Conservation (phyloP, 2,113 vertebrate genomes). For the Mustela nigripes region DNA sequence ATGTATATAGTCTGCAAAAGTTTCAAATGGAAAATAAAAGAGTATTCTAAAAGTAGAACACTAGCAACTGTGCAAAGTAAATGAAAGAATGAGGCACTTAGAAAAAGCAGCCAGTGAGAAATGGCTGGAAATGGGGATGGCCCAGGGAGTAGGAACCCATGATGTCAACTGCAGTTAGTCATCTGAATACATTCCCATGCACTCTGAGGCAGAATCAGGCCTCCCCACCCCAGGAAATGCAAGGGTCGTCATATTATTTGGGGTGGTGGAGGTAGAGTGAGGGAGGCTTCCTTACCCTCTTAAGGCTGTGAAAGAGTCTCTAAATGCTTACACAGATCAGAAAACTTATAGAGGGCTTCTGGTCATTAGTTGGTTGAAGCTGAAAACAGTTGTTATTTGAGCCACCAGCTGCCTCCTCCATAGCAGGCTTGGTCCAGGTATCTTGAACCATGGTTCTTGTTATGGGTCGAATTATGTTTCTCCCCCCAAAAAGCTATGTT, state of each 20-base stretch:
- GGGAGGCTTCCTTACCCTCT: neutral
- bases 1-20: neutral
- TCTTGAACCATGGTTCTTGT: neutral
- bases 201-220: neutral
- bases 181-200: accelerated
- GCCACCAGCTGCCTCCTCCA: neutral
- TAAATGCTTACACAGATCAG: neutral
- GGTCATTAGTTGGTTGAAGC: neutral
- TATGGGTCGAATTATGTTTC: neutral
- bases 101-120: neutral
- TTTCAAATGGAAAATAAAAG: neutral
- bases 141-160: neutral
- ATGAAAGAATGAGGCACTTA: neutral
- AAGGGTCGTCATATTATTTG: neutral
- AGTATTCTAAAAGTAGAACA: neutral
- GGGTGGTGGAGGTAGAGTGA: too few species aligned
- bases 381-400: neutral
- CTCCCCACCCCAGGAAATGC: accelerated
- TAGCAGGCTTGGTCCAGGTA: neutral
- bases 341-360: neutral
- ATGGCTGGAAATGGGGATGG: neutral
- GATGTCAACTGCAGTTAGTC: too few species aligned
- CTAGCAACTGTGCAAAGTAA: neutral
- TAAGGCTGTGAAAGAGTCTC: neutral
- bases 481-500: accelerated